Base-by-base conservation (phyloP, 2,113 vertebrate species). In the Lophura nycthemera region DNA sequence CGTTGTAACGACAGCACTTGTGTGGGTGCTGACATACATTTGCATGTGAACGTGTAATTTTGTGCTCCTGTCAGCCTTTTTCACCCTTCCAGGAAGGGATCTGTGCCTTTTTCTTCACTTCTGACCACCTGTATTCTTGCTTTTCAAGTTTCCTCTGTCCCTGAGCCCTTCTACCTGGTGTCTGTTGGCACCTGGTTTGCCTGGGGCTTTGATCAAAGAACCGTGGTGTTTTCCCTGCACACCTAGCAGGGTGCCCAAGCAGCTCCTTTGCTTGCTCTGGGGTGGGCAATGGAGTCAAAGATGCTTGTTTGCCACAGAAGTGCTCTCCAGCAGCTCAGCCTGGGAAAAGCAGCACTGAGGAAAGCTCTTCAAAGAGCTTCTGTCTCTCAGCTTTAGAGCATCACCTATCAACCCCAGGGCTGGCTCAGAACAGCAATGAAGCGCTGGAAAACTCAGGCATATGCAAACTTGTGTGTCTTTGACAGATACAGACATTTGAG, bases 211-310 rank as follows among this genome's bases (percentile, higher is more conserved):
- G 54, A 65, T 61, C 36, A 43, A 69, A 52, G 38, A 60, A 75
- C 11, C 2, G 0, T 45, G 15, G 3, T 81, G 6, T 65, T 79
- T 92, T 79, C 15, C 19, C 20, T 60, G 8, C 0, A 0, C 48
- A 29, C 27, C 60, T 43, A 67, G 11, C n/a, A 82, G 66, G 36
- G 25, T 8, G 40, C 12, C 42, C 50, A 47, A 78, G 40, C 29
- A 19, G 8, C 16, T 61, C 65, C 14, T 76, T 18, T 73, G 43
- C 40, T 70, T 54, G 34, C 36, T 66, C 0, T 43, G 30, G 24
- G n/a, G 30, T 29, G 40, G 40, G 9, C 32, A 32, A 4, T 43
- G 27, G 40, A 14, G 54, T 69, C n/a, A 76, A 54, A 82, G n/a
- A 22, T 15, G 21, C 18, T 59, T 20, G 10, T 66, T 74, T 14